Percentiles rank a stretch among this genome's conserved stretches.
phyloP scores from a whole-genome alignment of 2,888 invertebrate species.

The Drosophila meridiana region DNA sequence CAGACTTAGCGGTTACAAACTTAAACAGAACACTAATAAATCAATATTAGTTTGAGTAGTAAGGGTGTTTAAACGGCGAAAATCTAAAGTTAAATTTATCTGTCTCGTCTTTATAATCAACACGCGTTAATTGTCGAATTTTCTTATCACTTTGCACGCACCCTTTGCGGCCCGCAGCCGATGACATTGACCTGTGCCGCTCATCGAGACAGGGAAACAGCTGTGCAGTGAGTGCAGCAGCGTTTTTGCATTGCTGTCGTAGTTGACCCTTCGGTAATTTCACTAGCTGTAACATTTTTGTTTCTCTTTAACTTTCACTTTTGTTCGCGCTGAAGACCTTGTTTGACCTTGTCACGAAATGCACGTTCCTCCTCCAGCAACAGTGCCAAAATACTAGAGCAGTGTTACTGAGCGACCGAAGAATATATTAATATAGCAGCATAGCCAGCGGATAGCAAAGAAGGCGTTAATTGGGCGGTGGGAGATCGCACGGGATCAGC shows the following conservation, averaged over 20 bases:
- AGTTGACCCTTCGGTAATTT: constrained; percentile 13
- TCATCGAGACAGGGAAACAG: background rate
- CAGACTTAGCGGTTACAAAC: background rate
- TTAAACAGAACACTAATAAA: background rate
- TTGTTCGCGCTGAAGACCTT: constrained; percentile 73
- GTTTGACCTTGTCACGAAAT: constrained; percentile 72
- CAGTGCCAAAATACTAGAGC: constrained; percentile 21
- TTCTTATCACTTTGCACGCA: constrained; percentile 32
- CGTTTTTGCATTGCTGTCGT: background rate
- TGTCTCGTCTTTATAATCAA: constrained; percentile 2
- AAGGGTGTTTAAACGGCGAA: background rate
- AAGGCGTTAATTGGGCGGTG: constrained; percentile 11
- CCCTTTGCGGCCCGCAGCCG: constrained; percentile 17
- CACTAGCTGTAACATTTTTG: constrained; percentile 62
- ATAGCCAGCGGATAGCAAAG: background rate
- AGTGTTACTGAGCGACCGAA: constrained; percentile 37
- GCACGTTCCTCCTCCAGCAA: constrained; percentile 21
- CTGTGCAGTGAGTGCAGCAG: constrained; percentile 7
- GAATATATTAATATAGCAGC: constrained; percentile 19
- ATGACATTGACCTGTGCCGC: constrained; percentile 20
- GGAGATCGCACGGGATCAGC: constrained; percentile 27
- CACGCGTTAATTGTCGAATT: constrained; percentile 23
- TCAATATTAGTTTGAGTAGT: background rate
- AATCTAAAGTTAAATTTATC: background rate
- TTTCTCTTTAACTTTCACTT: constrained; percentile 45